These are phyloP conservation scores for Brachypalpus laphriformis DNA, from an alignment of 2,888 invertebrate species.

Conservation along the genomic window DNA sequence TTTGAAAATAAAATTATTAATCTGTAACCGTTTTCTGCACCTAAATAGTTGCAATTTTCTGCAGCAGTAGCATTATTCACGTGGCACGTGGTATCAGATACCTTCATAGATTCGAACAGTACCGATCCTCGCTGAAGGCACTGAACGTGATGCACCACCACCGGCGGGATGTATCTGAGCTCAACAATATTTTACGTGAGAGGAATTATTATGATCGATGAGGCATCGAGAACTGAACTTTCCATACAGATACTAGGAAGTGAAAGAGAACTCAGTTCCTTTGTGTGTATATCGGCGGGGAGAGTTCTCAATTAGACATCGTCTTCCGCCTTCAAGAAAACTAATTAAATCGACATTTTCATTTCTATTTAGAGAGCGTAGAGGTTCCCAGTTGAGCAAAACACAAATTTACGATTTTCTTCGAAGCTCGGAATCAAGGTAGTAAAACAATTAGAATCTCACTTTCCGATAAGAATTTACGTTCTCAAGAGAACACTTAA, in stretches of 20 bases:
- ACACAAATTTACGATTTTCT: slow-evolving; percentile 25
- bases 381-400: neutral
- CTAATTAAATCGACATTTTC: slow-evolving; percentile 49
- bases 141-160: slow-evolving; percentile 12
- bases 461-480: slow-evolving; percentile 53
- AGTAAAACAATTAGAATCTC: slow-evolving; percentile 45
- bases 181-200: slow-evolving; percentile 71
- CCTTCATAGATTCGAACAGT: slow-evolving; percentile 47
- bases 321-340: slow-evolving; percentile 53
- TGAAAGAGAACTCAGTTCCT: slow-evolving; percentile 37
- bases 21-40: slow-evolving; percentile 64
- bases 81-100: slow-evolving; percentile 64
- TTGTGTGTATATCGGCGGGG: neutral
- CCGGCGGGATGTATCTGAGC: slow-evolving; percentile 8
- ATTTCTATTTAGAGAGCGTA: neutral
- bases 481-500: slow-evolving; percentile 24
- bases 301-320: slow-evolving; percentile 43
- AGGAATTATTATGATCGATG: slow-evolving; percentile 58
- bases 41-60: slow-evolving; percentile 69
- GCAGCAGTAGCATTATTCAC: slow-evolving; percentile 57
- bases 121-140: slow-evolving; percentile 51
- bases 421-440: neutral
- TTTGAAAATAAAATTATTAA: slow-evolving; percentile 60
- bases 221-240: slow-evolving; percentile 14
- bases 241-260: slow-evolving; percentile 35